These are phyloP conservation scores for silkworm (Bombyx mori) DNA, from an alignment of 1,140 invertebrate genomes.

Conservation along the genomic window DNA sequence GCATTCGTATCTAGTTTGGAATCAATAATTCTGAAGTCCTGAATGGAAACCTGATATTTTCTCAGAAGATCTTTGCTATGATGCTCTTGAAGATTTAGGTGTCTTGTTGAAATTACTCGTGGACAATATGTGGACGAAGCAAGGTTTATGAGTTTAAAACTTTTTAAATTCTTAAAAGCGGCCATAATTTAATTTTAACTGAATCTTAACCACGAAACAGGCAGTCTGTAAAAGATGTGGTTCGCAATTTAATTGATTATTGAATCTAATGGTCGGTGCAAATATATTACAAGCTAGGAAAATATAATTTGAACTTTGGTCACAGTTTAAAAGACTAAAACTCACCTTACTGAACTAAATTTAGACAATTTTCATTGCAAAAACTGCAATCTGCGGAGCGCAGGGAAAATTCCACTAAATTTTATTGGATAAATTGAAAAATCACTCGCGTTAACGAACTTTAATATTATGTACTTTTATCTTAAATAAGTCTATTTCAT, in stretches of 20 bases:
- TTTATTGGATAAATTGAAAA: no score
- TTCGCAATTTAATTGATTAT: no score
- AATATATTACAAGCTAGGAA: not conserved
- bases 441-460: no score
- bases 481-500: no score
- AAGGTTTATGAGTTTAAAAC: constrained; percentile 31
- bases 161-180: constrained; percentile 42
- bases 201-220: no score
- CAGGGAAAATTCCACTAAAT: no score
- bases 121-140: constrained; percentile 35
- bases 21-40: constrained; percentile 92
- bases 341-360: no score
- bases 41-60: constrained; percentile 91
- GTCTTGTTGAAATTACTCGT: constrained; percentile 37
- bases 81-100: constrained; percentile 96
- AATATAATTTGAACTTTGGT: not conserved
- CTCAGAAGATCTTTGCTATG: constrained; percentile 95
- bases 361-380: no score
- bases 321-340: not conserved
- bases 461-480: no score
- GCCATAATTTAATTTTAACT: constrained; percentile 29
- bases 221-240: no score
- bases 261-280: not conserved
- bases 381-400: no score
- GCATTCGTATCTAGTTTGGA: constrained; percentile 77